phyloP scores from a whole-genome alignment of 2,797 vertebrate genomes.

The Microtus obscurus region DNA sequence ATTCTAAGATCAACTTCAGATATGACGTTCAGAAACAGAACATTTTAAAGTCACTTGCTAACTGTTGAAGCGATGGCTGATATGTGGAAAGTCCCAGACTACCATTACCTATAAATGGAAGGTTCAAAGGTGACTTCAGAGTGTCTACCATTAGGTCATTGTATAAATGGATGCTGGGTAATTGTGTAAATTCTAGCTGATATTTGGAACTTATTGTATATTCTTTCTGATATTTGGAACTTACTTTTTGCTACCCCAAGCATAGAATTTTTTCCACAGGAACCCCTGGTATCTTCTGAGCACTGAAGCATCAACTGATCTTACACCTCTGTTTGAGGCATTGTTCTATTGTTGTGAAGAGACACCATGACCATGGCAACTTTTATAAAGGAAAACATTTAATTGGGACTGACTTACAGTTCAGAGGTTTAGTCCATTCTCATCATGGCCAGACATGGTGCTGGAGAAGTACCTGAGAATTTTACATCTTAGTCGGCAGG shows the following conservation, averaged over 20 bases:
- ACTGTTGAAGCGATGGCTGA: not conserved
- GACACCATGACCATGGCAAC: not conserved
- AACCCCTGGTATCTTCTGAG: not conserved
- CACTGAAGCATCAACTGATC: not conserved
- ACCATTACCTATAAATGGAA: not conserved
- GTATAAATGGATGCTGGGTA: not conserved
- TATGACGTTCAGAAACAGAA: not conserved
- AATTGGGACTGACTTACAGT: not conserved
- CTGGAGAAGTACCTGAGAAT: not conserved
- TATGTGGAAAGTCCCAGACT: not conserved
- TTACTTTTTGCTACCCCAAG: not conserved
- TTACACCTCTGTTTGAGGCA: not conserved
- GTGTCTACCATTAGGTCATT: not conserved
- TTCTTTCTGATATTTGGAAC: not conserved
- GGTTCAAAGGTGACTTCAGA: not conserved
- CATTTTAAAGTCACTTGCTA: not conserved
- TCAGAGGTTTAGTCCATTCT: not conserved
- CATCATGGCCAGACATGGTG: not conserved
- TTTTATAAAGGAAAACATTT: not conserved
- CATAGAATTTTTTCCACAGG: not conserved
- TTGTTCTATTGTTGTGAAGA: not conserved
- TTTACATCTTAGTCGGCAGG: not conserved
- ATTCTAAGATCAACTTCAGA: not conserved
- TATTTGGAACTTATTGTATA: not conserved
- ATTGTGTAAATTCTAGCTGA: not conserved